Evolutionary conservation across 2,797 vertebrate species (phyloP).

Genomic region (Ptychobarbus kaznakovi): DNA sequence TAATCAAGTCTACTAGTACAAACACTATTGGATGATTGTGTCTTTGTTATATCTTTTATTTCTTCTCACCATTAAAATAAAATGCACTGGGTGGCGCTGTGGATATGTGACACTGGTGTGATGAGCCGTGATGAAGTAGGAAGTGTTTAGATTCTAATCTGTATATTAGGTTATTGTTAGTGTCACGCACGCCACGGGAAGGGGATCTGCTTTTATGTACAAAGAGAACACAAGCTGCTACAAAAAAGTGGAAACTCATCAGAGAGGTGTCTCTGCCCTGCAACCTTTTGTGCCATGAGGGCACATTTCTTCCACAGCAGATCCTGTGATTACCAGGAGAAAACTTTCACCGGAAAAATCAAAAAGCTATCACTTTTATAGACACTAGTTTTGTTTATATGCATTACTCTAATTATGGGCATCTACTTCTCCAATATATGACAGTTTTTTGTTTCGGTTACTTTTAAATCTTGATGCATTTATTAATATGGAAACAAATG

Average conservation of each 20-base stretch:
- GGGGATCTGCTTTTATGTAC: not conserved
- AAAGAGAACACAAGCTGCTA: not conserved
- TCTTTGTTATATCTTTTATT: not conserved
- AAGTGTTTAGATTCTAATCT: not conserved
- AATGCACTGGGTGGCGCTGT: slow-evolving; percentile 21
- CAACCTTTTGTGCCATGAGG: not conserved
- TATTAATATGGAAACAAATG: not conserved
- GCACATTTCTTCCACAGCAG: not conserved
- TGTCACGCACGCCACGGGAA: not conserved
- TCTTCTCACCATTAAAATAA: not conserved
- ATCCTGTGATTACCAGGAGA: not conserved
- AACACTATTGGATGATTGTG: not conserved
- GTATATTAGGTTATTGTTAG: not conserved
- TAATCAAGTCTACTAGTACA: not conserved
- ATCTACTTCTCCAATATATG: not conserved
- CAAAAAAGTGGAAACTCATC: not conserved
- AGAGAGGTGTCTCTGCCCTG: too few relatives aligned
- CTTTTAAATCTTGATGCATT: not conserved
- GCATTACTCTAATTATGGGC: not conserved
- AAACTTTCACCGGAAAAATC: not conserved
- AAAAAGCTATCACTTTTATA: not conserved
- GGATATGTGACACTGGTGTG: not conserved
- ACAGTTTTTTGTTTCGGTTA: not conserved
- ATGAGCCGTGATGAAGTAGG: not conserved
- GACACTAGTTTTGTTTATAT: not conserved